These are phyloP conservation scores for Eubasilissa regina DNA, from an alignment of 1,140 invertebrate genomes.

Conservation along the genomic window DNA sequence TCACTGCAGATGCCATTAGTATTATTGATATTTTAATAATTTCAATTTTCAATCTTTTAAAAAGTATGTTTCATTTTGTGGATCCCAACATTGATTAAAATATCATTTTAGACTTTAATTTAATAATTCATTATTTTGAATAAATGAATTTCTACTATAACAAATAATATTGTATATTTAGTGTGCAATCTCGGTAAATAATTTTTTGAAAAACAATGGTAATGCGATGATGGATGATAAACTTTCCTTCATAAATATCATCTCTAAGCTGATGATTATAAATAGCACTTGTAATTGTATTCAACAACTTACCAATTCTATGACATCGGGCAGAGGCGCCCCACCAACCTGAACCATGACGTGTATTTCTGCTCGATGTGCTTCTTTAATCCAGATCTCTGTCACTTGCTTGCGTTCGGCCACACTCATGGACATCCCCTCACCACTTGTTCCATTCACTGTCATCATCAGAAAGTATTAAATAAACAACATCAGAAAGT, in stretches of 20 bases:
- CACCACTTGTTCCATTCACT: slow-evolving; percentile 88
- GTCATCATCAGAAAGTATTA: background rate
- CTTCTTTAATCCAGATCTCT: slow-evolving; percentile 78
- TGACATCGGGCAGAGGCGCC: slow-evolving; percentile 79
- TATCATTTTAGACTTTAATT: too few species aligned
- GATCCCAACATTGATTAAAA: too few species aligned
- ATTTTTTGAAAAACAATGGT: too few species aligned
- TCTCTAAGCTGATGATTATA: too few species aligned
- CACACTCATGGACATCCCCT: slow-evolving; percentile 81
- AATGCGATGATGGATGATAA: too few species aligned
- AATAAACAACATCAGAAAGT: too few species aligned
- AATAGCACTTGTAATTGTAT: slow-evolving; percentile 15
- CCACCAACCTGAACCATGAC: slow-evolving; percentile 88
- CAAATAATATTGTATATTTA: background rate
- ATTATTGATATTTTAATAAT: too few species aligned
- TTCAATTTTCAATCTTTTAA: background rate
- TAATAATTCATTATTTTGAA: too few species aligned
- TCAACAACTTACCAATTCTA: slow-evolving; percentile 76
- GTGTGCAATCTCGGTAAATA: background rate
- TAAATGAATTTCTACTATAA: background rate
- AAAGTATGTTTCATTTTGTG: background rate
- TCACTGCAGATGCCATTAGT: too few species aligned
- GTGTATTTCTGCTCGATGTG: slow-evolving; percentile 73
- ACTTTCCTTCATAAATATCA: too few species aligned
- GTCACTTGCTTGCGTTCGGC: slow-evolving; percentile 80